A percentile compares a stretch with the other conserved stretches of the same genome.
Conservation (phyloP, 1,140 invertebrate species). For the Polypedilum pembai region DNA sequence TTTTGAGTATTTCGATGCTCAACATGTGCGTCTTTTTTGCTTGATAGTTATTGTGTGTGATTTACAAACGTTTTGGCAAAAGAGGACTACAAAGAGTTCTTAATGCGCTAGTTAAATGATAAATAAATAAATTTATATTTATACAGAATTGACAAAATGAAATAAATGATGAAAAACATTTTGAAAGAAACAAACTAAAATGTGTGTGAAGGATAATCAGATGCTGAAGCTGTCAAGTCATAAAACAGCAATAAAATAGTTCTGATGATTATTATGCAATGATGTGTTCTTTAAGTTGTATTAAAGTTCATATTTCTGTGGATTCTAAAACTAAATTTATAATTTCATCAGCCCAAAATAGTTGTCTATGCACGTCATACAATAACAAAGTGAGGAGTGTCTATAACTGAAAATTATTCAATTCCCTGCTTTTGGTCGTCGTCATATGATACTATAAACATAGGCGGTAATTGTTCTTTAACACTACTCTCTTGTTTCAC, state of each 20-base stretch:
- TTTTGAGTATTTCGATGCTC: no score
- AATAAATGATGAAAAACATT: no score
- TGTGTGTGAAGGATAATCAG: conserved; percentile 11
- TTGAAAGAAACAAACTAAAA: neutral
- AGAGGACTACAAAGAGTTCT: no score
- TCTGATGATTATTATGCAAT: neutral
- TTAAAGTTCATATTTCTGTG: neutral
- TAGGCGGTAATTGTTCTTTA: conserved; percentile 11
- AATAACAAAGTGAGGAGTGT: neutral
- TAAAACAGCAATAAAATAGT: neutral
- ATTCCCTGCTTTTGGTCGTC: neutral
- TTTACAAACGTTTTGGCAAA: no score
- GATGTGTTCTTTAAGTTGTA: neutral
- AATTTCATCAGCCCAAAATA: no score
- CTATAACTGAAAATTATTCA: neutral
- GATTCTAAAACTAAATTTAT: no score
- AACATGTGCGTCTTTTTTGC: no score
- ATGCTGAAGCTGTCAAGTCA: neutral
- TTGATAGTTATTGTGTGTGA: no score
- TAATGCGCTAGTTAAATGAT: no score
- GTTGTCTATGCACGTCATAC: no score
- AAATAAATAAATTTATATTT: no score
- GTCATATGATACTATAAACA: neutral
- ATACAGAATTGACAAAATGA: no score
- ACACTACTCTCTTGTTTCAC: neutral